These are phyloP conservation scores for Cephalopholis sonnerati DNA, from an alignment of 2,113 vertebrate genomes.

Conservation along the genomic window DNA sequence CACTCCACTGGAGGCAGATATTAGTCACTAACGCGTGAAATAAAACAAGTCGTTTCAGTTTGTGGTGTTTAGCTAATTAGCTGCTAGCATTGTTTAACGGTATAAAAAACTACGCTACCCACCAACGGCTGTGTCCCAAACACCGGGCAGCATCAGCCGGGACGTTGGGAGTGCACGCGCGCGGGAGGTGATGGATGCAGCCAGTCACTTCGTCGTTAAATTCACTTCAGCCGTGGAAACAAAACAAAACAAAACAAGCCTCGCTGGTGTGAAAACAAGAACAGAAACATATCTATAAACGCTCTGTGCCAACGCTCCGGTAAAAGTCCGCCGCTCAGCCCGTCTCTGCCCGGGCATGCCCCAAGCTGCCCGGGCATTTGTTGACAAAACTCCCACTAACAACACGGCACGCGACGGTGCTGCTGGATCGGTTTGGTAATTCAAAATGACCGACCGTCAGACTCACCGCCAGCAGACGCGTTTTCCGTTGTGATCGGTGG, in stretches of 20 bases:
- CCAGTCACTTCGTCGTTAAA: neutral
- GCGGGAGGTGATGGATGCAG: neutral
- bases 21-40: neutral
- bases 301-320: neutral
- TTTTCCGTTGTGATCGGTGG: constrained; percentile 75
- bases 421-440: neutral
- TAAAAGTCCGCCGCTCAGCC: neutral
- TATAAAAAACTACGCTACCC: neutral
- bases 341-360: constrained; percentile 68
- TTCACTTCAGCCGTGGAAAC: neutral
- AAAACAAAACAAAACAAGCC: neutral
- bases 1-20: neutral
- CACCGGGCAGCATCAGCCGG: constrained; percentile 26
- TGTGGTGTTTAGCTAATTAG: neutral
- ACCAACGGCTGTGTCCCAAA: neutral
- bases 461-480: constrained; percentile 80
- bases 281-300: neutral
- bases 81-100: neutral
- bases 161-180: neutral
- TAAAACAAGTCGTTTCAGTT: neutral
- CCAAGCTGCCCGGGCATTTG: constrained; percentile 23
- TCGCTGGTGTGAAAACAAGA: neutral
- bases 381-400: constrained; percentile 53
- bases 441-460: neutral
- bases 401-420: neutral